These are phyloP conservation scores for Rostratula benghalensis DNA, from an alignment of 2,113 vertebrate genomes.

Conservation along the genomic window DNA sequence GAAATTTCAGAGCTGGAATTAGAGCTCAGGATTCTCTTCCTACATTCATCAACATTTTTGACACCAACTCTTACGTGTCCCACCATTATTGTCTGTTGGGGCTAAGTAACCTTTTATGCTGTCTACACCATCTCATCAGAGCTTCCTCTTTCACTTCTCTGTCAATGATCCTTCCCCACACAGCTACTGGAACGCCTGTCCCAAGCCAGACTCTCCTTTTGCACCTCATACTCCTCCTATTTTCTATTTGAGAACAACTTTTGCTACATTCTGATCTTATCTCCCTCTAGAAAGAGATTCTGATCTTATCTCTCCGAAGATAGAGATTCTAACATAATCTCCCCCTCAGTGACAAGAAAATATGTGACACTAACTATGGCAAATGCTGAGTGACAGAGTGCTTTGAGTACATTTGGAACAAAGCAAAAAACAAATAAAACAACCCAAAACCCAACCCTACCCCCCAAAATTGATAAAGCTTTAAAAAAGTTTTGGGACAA, in stretches of 20 bases:
- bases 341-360: background rate
- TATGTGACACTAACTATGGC: background rate
- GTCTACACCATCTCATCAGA: background rate
- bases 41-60: background rate
- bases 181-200: background rate
- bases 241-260: background rate
- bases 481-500: background rate
- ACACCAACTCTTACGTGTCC: background rate
- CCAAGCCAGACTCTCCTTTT: background rate
- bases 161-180: background rate
- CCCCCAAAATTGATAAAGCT: background rate
- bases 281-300: background rate
- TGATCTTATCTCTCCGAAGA: background rate
- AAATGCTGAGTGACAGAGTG: background rate
- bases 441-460: background rate
- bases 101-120: background rate
- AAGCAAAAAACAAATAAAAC: background rate
- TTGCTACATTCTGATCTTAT: background rate
- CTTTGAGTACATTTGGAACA: background rate
- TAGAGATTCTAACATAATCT: background rate
- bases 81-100: background rate
- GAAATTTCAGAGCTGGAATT: background rate
- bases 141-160: background rate
- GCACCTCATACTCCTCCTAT: background rate
- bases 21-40: background rate